A percentile compares a stretch with the other conserved stretches of the same genome.
phyloP scores from a whole-genome alignment of 1,140 invertebrate genomes.

The Bombus consobrinus region DNA sequence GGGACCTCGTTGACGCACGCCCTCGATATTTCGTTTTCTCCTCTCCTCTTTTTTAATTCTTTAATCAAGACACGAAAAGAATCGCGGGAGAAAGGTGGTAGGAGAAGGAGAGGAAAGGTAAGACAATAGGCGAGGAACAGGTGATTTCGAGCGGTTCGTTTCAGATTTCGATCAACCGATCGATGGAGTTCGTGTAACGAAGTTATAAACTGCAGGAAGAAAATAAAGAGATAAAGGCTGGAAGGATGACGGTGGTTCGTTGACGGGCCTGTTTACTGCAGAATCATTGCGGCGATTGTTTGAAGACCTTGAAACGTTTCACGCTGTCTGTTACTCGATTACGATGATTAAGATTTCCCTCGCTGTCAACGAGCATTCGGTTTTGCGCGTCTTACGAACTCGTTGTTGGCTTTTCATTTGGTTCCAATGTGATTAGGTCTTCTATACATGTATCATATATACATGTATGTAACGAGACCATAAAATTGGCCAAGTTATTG shows the following conservation, averaged over 20 bases:
- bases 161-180: slow-evolving; percentile 43
- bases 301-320: not conserved
- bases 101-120: not conserved
- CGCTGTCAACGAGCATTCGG: not conserved
- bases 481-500: too few relatives aligned
- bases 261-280: slow-evolving; percentile 39
- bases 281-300: slow-evolving; percentile 45
- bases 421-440: too few relatives aligned
- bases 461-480: too few relatives aligned
- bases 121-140: slow-evolving; percentile 25
- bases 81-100: not conserved
- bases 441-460: too few relatives aligned
- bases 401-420: not conserved
- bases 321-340: slow-evolving; percentile 9
- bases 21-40: slow-evolving; percentile 19
- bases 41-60: not conserved
- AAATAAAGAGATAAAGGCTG: slow-evolving; percentile 47
- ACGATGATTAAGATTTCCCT: slow-evolving; percentile 39
- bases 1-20: not conserved
- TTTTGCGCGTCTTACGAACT: not conserved
- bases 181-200: slow-evolving; percentile 34
- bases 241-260: not conserved
- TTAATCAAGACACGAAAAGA: not conserved
- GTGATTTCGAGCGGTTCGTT: slow-evolving; percentile 35
- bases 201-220: slow-evolving; percentile 36